These are phyloP conservation scores for Sycophila sp. DNA, from an alignment of 1,140 invertebrate genomes.

Conservation along the genomic window DNA sequence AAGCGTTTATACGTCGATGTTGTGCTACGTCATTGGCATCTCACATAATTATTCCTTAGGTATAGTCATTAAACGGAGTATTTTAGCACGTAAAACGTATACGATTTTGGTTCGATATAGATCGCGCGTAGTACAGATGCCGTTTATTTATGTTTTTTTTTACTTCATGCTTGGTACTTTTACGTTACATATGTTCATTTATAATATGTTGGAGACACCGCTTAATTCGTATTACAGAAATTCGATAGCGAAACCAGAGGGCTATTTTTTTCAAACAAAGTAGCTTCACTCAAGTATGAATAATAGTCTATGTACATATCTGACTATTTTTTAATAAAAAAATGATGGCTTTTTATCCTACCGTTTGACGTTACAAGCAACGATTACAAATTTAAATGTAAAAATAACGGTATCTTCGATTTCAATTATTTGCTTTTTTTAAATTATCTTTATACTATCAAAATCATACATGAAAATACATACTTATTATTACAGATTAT, in stretches of 20 bases:
- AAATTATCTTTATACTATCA: constrained; percentile 39
- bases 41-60: constrained; percentile 6
- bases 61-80: constrained; percentile 26
- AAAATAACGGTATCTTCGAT: constrained; percentile 45
- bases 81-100: constrained; percentile 29
- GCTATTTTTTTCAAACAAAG: too few species aligned
- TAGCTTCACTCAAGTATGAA: constrained; percentile 27
- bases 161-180: constrained; percentile 55
- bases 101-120: constrained; percentile 57
- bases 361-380: constrained; percentile 11
- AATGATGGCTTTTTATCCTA: constrained; percentile 21
- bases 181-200: constrained; percentile 52
- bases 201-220: constrained; percentile 58
- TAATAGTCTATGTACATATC: constrained; percentile 35
- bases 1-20: constrained; percentile 8
- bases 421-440: too few species aligned
- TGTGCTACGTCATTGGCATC: constrained; percentile 27
- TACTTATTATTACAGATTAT: constrained; percentile 48
- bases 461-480: constrained; percentile 44
- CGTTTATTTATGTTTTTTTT: constrained; percentile 52
- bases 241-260: constrained; percentile 42
- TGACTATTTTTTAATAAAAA: constrained; percentile 36
- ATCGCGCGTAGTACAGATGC: constrained; percentile 56
- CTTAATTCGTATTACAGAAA: constrained; percentile 41
- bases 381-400: constrained; percentile 23